Percentiles rank a stretch among this genome's conserved stretches.
Conservation (phyloP, 1,140 invertebrate species). For the Mamestra configurata region DNA sequence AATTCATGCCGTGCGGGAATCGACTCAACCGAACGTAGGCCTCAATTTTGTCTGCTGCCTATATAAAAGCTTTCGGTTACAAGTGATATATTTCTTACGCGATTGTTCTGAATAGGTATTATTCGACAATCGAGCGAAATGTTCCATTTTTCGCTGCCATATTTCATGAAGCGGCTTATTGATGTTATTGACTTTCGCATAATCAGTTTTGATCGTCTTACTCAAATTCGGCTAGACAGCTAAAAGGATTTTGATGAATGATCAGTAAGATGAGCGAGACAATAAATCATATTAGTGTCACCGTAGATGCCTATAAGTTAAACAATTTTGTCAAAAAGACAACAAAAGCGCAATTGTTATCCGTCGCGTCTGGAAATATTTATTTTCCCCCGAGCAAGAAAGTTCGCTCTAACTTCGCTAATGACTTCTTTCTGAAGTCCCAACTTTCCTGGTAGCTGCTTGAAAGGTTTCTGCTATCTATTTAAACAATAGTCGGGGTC, state of each 20-base stretch:
- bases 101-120: constrained; percentile 44
- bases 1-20: constrained; percentile 65
- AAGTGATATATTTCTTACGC: constrained; percentile 42
- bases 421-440: constrained; percentile 80
- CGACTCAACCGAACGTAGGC: constrained; percentile 50
- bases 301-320: constrained; percentile 52
- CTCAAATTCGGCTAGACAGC: constrained; percentile 9
- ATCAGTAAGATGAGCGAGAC: constrained; percentile 20
- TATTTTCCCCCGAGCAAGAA: constrained; percentile 73
- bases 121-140: constrained; percentile 3
- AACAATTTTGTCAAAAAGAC: constrained; percentile 62
- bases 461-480: constrained; percentile 74
- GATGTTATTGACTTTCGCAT: constrained; percentile 40
- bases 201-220: constrained; percentile 18
- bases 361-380: constrained; percentile 75
- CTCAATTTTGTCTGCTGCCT: constrained; percentile 41
- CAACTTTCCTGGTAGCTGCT: constrained; percentile 73
- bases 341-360: constrained; percentile 73
- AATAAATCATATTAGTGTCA: constrained; percentile 52
- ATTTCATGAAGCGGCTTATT: constrained; percentile 38
- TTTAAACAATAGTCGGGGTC: constrained; percentile 76
- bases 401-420: constrained; percentile 76
- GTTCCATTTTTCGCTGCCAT: constrained; percentile 12
- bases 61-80: constrained; percentile 44
- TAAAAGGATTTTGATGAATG: constrained; percentile 39